Evolutionary conservation across 1,140 invertebrate genomes (phyloP), one percentile per base, ranked within the genome.

Genomic region (Drosophila kikkawai): DNA sequence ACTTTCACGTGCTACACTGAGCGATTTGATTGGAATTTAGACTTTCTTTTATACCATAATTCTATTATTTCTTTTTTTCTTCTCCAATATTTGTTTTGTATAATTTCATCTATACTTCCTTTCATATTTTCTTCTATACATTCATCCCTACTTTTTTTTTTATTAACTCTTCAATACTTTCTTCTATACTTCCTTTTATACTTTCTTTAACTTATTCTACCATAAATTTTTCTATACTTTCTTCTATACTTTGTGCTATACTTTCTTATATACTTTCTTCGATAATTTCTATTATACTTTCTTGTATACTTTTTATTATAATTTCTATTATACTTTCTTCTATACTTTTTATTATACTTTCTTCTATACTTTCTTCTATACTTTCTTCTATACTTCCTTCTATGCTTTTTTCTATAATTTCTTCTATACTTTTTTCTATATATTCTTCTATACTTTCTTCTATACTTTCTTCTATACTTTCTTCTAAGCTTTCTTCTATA

Each of bases 1-100:
- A 70, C 68, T 81, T 71, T 86, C 15, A 56, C 71, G 63, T 76
- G 69, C 41, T 32, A 56, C 44, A 68, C 65, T 44, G 12, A 37
- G 17, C 32, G 8, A 55, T 9, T 0, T 4, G 22, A 3, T 2
- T 8, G 3, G 7, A 26, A 48, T 15, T 47, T 15, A 15, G 0
- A n/a, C 7, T 41, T 41, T 41, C 15, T 39, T 7, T 5, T 13
- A 39, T 39, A 39, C 4, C 22, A 22, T 22, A 22, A 22, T 22
- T 22, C 22, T 22, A 1, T 34, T 9, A 1, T 34, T 34, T 1
- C 32, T 3, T 34, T 0, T 2, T 34, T 34, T 34, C 15, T 15
- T 39, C 1, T 7, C 13, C n/a, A 9, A 42, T 4, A 42, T 7
- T 8, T n/a, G 17, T 7, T n/a, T 41, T 13, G 3, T 0, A 41